Conservation (phyloP, 2,797 vertebrate genomes). For the Phataginus tricuspis region DNA sequence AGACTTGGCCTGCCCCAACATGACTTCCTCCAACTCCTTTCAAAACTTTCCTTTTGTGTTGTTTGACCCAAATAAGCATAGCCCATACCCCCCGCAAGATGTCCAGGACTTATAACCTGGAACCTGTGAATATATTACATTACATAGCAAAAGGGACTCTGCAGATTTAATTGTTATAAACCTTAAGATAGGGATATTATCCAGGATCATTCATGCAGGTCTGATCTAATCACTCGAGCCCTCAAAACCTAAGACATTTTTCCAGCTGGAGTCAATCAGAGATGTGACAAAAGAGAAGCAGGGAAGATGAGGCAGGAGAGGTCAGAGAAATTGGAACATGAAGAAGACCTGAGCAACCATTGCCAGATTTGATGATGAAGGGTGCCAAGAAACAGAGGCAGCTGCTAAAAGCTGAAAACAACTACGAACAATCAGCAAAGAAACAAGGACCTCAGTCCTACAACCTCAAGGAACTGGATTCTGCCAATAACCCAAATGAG, state of each 20-base stretch:
- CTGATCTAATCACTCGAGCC: neutral
- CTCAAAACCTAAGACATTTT: neutral
- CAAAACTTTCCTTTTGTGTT: neutral
- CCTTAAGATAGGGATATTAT: neutral
- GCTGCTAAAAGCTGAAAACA: neutral
- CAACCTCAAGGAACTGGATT: neutral
- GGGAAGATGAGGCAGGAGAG: neutral
- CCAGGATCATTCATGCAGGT: neutral
- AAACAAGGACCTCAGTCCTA: no score
- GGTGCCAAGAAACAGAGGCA: neutral
- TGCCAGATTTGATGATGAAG: neutral
- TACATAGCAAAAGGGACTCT: neutral
- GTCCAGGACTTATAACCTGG: neutral
- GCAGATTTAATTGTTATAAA: neutral
- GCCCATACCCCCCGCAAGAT: neutral
- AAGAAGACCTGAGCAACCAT: neutral
- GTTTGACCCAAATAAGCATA: neutral
- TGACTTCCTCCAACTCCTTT: neutral
- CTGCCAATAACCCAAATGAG: neutral
- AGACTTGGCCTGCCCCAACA: no score
- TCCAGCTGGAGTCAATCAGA: neutral
- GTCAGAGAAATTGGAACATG: neutral
- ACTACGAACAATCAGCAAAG: neutral
- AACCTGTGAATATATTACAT: neutral
- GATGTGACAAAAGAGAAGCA: neutral